Conservation (phyloP, 2,113 vertebrate genomes). For the Plestiodon gilberti region DNA sequence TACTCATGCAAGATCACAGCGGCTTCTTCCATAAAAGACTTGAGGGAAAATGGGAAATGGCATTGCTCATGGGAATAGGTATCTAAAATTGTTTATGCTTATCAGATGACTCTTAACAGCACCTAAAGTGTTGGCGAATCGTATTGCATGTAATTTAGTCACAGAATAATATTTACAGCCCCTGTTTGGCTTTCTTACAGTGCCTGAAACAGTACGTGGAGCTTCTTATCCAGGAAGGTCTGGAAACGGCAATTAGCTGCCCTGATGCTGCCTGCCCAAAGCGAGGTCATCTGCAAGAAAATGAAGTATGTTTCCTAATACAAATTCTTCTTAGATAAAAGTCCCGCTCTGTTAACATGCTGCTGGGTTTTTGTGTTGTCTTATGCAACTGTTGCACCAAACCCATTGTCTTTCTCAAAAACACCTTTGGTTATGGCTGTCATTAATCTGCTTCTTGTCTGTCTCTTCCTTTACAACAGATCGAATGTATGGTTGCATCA, state of each 20-base stretch:
- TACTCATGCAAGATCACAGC: not conserved
- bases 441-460: not conserved
- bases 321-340: not conserved
- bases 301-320: slow-evolving; percentile 81
- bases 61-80: not conserved
- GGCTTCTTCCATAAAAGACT: not conserved
- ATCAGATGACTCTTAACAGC: not conserved
- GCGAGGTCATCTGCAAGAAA: slow-evolving; percentile 93
- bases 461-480: slow-evolving; percentile 75
- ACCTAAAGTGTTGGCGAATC: slow-evolving; percentile 10
- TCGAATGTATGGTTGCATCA: slow-evolving; percentile 95
- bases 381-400: not conserved
- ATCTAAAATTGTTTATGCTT: not conserved
- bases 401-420: not conserved
- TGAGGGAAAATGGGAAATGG: not conserved
- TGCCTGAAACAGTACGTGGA: slow-evolving; percentile 99
- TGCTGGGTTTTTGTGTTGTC: not conserved
- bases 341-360: not conserved
- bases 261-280: slow-evolving; percentile 96
- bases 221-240: slow-evolving; percentile 96
- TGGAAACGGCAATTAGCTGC: slow-evolving; percentile 96
- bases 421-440: not conserved
- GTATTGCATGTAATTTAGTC: not conserved
- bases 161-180: not conserved
- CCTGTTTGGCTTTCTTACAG: slow-evolving; percentile 71